Conservation (phyloP, 1,140 invertebrate species). For the Drosophila mayri region DNA sequence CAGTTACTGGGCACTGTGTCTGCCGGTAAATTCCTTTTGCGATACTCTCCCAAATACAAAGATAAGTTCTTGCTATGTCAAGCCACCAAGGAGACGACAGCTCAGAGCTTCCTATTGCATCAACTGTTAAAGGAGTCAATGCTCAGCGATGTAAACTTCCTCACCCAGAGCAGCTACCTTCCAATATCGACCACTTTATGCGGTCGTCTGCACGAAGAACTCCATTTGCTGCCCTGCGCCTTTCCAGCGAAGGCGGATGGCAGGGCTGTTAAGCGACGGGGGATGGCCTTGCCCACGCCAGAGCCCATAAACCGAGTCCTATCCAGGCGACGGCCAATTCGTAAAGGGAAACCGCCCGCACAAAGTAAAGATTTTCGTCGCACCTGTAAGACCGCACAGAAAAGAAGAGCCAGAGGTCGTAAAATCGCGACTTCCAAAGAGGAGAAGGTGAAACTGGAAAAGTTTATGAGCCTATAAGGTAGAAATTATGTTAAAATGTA, state of each 20-base stretch:
- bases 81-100: constrained; percentile 26
- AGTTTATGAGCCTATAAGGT: constrained; percentile 55
- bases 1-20: constrained; percentile 56
- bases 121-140: constrained; percentile 29
- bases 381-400: constrained; percentile 1
- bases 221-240: constrained; percentile 57
- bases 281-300: not conserved
- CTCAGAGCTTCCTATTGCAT: constrained; percentile 53
- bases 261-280: not conserved
- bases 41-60: constrained; percentile 60
- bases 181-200: constrained; percentile 59
- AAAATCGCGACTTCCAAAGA: constrained; percentile 14
- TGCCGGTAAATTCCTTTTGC: constrained; percentile 60
- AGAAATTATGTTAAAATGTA: not conserved
- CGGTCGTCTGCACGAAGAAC: constrained; percentile 56
- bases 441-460: constrained; percentile 32
- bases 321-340: not conserved
- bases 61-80: constrained; percentile 70
- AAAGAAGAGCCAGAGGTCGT: not conserved
- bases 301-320: constrained; percentile 1
- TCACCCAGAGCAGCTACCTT: constrained; percentile 55
- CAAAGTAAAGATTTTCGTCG: not conserved
- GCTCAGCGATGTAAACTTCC: constrained; percentile 54
- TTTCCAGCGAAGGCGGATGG: constrained; percentile 44
- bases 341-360: not conserved